Percentiles rank a stretch among this genome's conserved stretches.
Conservation (phyloP, 1,140 invertebrate species). For the Ceratosolen solmsi region DNA sequence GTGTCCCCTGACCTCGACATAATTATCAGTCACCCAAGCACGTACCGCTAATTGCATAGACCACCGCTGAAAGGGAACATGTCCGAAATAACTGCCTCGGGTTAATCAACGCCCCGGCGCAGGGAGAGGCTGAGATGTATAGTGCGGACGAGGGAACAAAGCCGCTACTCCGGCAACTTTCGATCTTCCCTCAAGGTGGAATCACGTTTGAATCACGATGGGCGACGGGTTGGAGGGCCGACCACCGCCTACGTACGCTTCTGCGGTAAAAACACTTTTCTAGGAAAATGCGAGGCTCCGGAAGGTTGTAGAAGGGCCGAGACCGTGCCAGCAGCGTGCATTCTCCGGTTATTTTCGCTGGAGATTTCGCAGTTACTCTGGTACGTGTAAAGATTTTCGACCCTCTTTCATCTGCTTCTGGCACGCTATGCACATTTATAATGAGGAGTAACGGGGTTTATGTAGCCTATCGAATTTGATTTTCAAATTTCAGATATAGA, state of each 20-base stretch:
- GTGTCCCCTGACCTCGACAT: constrained; percentile 51
- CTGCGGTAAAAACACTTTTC: not conserved
- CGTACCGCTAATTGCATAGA: constrained; percentile 52
- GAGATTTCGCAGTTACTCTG: not conserved
- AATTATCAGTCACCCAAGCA: constrained; percentile 52
- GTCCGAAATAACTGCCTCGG: constrained; percentile 50
- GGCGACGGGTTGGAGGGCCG: not conserved
- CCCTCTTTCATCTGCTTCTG: not conserved
- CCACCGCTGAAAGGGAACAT: constrained; percentile 49
- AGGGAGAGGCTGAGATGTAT: not conserved
- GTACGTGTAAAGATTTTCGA: not conserved
- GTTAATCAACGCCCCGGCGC: constrained; percentile 44
- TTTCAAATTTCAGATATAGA: no score
- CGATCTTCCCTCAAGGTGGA: constrained; percentile 19
- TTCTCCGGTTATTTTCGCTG: not conserved
- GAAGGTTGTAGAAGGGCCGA: no score
- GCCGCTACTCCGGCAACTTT: not conserved
- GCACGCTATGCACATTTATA: not conserved
- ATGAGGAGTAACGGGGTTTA: not conserved
- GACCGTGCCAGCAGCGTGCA: no score
- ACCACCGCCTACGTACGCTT: not conserved
- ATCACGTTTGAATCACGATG: not conserved
- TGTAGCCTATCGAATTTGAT: no score
- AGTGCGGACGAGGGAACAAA: not conserved
- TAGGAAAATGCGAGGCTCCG: no score